Evolutionary conservation across 2,113 vertebrate genomes (phyloP).

Genomic region (Chrysemys picta): DNA sequence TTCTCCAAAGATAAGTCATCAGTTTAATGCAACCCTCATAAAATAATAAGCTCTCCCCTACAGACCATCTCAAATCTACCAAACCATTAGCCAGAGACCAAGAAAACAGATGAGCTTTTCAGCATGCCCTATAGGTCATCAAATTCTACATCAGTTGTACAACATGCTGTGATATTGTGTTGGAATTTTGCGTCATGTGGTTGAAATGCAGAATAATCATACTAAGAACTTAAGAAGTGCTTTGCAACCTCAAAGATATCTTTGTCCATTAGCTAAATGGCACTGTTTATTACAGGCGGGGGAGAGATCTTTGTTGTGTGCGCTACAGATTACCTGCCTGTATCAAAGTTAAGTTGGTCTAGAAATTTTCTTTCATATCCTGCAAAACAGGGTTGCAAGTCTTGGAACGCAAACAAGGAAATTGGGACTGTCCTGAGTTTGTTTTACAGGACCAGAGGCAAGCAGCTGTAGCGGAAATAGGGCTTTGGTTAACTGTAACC

Average conservation of each 20-base stretch:
- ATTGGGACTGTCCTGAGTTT: background rate
- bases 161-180: background rate
- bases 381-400: background rate
- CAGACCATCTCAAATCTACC: background rate
- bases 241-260: conserved; percentile 1
- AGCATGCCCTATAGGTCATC: background rate
- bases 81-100: background rate
- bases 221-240: conserved; percentile 5
- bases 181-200: background rate
- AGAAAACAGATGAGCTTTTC: background rate
- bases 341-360: rapidly evolving
- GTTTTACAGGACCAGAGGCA: background rate
- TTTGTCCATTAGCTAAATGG: conserved; percentile 23
- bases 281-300: background rate
- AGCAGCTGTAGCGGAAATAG: background rate
- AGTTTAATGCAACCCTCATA: background rate
- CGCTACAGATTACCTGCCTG: background rate
- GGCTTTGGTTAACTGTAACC: background rate
- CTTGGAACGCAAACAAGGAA: rapidly evolving
- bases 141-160: background rate
- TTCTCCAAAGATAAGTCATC: background rate
- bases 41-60: background rate
- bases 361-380: background rate
- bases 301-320: too few species aligned
- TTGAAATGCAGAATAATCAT: background rate